Conservation (phyloP, 1,140 invertebrate genomes). For the Sipha flava region DNA sequence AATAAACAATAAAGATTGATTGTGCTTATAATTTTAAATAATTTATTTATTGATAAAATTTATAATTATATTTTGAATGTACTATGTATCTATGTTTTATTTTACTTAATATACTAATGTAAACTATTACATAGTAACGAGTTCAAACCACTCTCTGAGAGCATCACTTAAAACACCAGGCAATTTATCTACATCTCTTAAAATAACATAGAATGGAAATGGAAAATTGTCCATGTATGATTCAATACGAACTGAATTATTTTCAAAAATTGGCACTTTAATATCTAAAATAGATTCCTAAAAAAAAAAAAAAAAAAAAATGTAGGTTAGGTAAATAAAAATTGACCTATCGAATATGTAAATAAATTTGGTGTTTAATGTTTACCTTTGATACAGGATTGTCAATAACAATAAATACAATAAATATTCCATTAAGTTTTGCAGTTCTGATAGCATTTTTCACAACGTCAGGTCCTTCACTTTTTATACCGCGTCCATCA, state of each 20-base stretch:
- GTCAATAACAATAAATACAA: constrained; percentile 93
- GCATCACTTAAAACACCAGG: constrained; percentile 89
- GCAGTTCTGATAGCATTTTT: constrained; percentile 69
- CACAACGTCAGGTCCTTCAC: constrained; percentile 74
- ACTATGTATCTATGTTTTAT: no score
- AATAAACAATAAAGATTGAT: no score
- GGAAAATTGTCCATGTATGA: constrained; percentile 92
- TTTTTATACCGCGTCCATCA: constrained; percentile 87
- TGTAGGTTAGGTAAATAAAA: no score
- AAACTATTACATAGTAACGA: constrained; percentile 54
- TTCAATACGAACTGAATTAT: constrained; percentile 54
- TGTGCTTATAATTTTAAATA: no score
- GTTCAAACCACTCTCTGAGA: constrained; percentile 95
- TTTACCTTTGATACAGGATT: constrained; percentile 80
- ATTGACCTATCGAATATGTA: no score
- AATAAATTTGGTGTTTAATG: no score
- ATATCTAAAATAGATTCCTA: constrained; percentile 89
- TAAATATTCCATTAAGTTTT: constrained; percentile 72
- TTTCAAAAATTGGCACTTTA: constrained; percentile 61
- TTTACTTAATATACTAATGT: no score
- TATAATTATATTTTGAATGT: no score
- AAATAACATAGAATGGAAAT: constrained; percentile 96
- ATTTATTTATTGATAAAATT: no score
- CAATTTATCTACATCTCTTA: constrained; percentile 77
- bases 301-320: constrained; percentile 42